A percentile compares a stretch with the other conserved stretches of the same genome.
phyloP scores from a whole-genome alignment of 2,797 vertebrate genomes.

The Poliocrania exsul region DNA sequence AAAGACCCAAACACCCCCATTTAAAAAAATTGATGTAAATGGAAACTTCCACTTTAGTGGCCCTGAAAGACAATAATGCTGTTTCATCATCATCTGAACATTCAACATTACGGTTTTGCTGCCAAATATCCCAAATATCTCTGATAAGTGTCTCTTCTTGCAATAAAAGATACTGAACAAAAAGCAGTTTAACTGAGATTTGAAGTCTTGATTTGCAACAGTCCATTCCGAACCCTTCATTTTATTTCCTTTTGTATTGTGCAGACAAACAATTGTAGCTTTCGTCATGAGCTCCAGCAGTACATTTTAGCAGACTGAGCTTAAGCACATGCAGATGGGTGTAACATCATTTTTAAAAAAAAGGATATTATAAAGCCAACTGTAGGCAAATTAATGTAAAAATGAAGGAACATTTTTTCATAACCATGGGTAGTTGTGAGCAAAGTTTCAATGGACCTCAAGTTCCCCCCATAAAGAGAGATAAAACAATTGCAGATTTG shows the following conservation, averaged over 20 bases:
- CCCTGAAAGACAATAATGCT: background rate
- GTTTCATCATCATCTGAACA: background rate
- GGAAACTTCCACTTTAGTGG: background rate
- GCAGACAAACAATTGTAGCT: slow-evolving; percentile 29
- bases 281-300: slow-evolving; percentile 8
- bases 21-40: background rate
- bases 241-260: slow-evolving; percentile 54
- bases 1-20: background rate
- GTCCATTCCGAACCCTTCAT: slow-evolving; percentile 21
- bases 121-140: background rate
- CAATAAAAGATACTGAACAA: background rate
- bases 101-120: background rate
- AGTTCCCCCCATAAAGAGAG: background rate
- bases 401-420: background rate
- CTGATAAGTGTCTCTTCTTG: background rate
- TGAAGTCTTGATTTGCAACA: slow-evolving; percentile 51
- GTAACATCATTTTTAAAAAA: background rate
- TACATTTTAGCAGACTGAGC: background rate
- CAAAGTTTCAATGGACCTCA: background rate
- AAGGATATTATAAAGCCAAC: background rate
- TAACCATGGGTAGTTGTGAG: background rate
- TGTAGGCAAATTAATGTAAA: background rate
- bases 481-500: background rate
- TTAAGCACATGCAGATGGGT: slow-evolving; percentile 18
- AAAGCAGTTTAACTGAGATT: slow-evolving; percentile 9